These are phyloP conservation scores for Macrophya annulata DNA, from an alignment of 2,888 invertebrate genomes.

Conservation along the genomic window DNA sequence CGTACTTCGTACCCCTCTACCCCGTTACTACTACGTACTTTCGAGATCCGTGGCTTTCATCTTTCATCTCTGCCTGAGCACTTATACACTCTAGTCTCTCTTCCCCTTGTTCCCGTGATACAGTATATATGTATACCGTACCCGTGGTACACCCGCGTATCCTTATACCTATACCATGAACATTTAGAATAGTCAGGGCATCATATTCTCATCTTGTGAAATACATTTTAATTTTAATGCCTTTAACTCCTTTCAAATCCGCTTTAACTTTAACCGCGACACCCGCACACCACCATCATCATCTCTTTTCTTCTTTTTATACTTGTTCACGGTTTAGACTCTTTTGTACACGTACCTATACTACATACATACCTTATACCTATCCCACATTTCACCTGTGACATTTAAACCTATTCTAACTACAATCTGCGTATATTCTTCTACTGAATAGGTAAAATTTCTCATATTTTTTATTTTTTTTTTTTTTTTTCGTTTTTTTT, in stretches of 20 bases:
- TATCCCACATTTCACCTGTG: background rate
- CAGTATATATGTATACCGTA: background rate
- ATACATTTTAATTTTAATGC: slow-evolving; percentile 77
- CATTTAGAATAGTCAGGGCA: slow-evolving; percentile 24
- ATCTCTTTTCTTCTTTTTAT: background rate
- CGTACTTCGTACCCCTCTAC: too few species aligned
- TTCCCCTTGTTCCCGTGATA: slow-evolving; percentile 51
- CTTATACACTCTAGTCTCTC: slow-evolving; percentile 74
- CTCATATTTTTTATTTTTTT: too few species aligned
- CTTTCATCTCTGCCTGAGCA: slow-evolving; percentile 74
- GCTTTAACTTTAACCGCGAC: slow-evolving; percentile 67
- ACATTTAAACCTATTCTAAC: background rate
- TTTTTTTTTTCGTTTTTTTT: too few species aligned
- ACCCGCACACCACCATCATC: background rate
- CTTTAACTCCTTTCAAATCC: slow-evolving; percentile 76
- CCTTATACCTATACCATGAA: too few species aligned
- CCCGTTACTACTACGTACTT: slow-evolving; percentile 66
- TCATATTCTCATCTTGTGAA: slow-evolving; percentile 63
- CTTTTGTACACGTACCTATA: background rate
- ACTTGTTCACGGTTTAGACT: background rate
- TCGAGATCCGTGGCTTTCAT: slow-evolving; percentile 76
- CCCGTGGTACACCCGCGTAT: background rate
- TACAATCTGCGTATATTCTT: background rate
- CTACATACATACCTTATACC: background rate
- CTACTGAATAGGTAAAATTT: too few species aligned